phyloP scores from a whole-genome alignment of 2,888 invertebrate species.

The Linnaemya tessellans region DNA sequence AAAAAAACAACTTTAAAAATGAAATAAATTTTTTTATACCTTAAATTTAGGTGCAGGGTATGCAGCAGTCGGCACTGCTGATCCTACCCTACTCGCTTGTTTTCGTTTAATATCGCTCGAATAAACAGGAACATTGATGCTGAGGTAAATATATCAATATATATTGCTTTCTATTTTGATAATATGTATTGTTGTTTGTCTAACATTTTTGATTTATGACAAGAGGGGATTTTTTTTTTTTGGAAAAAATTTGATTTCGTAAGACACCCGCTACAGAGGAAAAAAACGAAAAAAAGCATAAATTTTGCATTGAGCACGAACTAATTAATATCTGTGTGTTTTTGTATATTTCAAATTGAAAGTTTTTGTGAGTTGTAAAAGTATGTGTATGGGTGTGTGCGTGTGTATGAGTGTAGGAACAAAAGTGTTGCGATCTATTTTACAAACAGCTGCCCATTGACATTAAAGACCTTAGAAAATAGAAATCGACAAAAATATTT shows the following conservation, averaged over 20 bases:
- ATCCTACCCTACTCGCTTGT: background rate
- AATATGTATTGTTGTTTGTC: slow-evolving; percentile 5
- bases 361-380: slow-evolving; percentile 7
- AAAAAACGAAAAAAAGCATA: slow-evolving; percentile 16
- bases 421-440: slow-evolving; percentile 51
- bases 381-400: background rate
- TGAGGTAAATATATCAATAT: slow-evolving; percentile 48
- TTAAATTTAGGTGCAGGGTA: background rate
- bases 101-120: slow-evolving; percentile 5
- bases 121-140: slow-evolving; percentile 29
- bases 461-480: slow-evolving; percentile 52
- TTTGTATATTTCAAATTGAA: slow-evolving; percentile 18
- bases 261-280: slow-evolving; percentile 34
- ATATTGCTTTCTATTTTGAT: slow-evolving; percentile 39
- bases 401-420: slow-evolving; percentile 7
- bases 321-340: slow-evolving; percentile 52
- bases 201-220: slow-evolving; percentile 57
- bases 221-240: slow-evolving; percentile 30
- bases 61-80: background rate
- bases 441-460: slow-evolving; percentile 68
- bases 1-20: background rate
- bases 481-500: slow-evolving; percentile 40
- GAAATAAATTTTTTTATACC: no score
- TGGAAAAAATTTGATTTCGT: slow-evolving; percentile 52
- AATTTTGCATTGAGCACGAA: slow-evolving; percentile 69